These are phyloP conservation scores for Elaphurus davidianus DNA, from an alignment of 2,113 vertebrate genomes.

Conservation along the genomic window DNA sequence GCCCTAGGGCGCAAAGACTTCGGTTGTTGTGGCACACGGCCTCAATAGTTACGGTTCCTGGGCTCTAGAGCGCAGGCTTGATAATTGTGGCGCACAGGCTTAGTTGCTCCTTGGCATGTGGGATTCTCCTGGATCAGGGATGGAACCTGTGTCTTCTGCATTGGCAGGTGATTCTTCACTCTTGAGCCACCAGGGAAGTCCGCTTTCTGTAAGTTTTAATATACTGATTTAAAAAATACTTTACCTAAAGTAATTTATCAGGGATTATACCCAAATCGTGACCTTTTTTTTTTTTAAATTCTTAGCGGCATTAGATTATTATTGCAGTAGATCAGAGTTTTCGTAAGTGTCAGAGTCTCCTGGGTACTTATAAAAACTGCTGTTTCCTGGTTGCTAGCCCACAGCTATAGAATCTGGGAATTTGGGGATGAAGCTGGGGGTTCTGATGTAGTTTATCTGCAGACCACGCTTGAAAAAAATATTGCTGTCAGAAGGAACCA, in stretches of 20 bases:
- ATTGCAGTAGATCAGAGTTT: background rate
- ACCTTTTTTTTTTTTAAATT: background rate
- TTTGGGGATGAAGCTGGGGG: background rate
- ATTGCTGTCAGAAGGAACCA: background rate
- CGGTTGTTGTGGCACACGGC: background rate
- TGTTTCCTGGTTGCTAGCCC: background rate
- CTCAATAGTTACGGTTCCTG: background rate
- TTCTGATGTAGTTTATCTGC: background rate
- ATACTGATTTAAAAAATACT: background rate
- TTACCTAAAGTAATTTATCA: background rate
- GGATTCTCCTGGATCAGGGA: background rate
- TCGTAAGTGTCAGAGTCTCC: background rate
- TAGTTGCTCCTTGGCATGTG: background rate
- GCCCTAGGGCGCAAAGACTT: background rate
- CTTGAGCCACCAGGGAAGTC: background rate
- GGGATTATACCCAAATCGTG: background rate
- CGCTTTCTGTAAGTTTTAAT: background rate
- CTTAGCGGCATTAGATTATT: background rate
- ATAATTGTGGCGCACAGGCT: background rate
- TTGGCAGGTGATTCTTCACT: background rate
- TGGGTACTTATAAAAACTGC: background rate
- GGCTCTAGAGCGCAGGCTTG: background rate
- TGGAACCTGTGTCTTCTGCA: background rate
- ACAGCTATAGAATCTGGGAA: background rate
- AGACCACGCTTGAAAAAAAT: background rate